phyloP scores from a whole-genome alignment of 2,797 vertebrate genomes.

The Eulemur coronatus region DNA sequence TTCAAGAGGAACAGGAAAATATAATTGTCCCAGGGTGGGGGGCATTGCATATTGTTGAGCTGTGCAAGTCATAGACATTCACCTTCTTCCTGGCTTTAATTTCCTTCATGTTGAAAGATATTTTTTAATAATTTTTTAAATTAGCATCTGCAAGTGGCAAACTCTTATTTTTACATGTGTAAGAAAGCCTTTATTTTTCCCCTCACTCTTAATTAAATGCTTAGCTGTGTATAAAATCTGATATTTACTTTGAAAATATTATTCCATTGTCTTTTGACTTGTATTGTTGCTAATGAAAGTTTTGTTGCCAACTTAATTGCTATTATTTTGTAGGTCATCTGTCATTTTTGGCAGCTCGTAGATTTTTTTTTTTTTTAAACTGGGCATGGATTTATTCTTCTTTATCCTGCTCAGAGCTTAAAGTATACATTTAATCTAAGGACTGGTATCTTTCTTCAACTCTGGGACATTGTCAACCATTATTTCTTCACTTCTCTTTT shows the following conservation, averaged over 20 bases:
- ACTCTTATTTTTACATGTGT: neutral
- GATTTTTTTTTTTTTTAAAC: neutral
- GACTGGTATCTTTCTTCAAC: neutral
- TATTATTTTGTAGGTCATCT: conserved; percentile 12
- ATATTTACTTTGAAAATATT: neutral
- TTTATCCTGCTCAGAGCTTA: neutral
- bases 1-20: neutral
- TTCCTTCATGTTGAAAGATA: neutral
- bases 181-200: neutral
- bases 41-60: neutral
- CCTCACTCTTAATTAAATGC: conserved; percentile 42
- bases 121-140: conserved; percentile 20
- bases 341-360: neutral
- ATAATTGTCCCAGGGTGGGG: neutral
- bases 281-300: conserved; percentile 3
- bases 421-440: neutral
- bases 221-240: neutral
- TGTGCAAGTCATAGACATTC: neutral
- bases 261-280: conserved; percentile 23
- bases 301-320: neutral
- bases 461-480: neutral
- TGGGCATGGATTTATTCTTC: neutral
- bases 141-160: neutral
- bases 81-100: neutral
- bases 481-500: neutral